Evolutionary conservation across 2,113 vertebrate species (phyloP).

Genomic region (Vicugna pacos): DNA sequence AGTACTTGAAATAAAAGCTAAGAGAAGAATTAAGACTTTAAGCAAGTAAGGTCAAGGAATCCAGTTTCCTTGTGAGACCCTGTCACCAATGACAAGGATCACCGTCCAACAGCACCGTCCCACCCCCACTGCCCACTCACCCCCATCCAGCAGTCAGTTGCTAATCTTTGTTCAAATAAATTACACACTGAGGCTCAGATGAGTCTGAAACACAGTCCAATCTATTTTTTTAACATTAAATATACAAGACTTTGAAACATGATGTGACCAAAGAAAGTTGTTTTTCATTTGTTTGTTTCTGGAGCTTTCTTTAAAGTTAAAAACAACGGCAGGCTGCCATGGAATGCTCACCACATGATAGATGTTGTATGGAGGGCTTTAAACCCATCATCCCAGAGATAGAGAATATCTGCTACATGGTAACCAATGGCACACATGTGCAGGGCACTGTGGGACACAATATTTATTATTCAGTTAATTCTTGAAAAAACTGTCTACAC

Average conservation of each 20-base stretch:
- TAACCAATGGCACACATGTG: accelerated
- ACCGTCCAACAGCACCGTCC: accelerated
- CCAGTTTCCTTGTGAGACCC: background rate
- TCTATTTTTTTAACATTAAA: background rate
- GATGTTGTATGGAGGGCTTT: background rate
- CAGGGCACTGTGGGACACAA: accelerated
- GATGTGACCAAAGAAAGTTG: background rate
- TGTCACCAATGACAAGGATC: background rate
- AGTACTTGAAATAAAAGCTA: constrained; percentile 32
- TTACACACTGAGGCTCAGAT: background rate
- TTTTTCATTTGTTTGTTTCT: background rate
- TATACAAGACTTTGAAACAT: background rate
- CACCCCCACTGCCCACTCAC: accelerated
- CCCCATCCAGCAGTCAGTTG: accelerated
- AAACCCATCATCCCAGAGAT: background rate
- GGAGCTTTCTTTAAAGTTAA: background rate
- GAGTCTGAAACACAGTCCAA: background rate
- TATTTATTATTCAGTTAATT: background rate
- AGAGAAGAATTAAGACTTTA: background rate
- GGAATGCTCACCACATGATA: background rate
- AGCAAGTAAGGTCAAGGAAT: background rate
- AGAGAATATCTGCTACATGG: background rate
- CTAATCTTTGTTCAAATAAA: background rate
- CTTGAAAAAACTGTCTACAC: background rate
- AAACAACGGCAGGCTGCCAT: background rate